Base-by-base conservation (phyloP, 2,113 vertebrate species). In the Otus sunia region DNA sequence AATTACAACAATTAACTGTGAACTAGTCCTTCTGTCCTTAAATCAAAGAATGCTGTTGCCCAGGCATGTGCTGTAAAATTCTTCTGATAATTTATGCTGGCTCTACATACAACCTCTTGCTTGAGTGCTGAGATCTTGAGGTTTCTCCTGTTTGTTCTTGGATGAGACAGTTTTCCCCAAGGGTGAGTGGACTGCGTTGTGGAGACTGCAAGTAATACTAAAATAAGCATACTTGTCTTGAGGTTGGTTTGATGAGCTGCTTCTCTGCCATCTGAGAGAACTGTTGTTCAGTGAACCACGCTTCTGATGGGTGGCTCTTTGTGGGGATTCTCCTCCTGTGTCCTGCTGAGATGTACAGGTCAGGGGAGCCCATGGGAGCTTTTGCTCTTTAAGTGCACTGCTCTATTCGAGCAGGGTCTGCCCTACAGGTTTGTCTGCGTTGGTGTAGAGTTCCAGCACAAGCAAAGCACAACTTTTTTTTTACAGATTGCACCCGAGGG, bases 1-100 rank as follows among this genome's bases (percentile, higher is more conserved):
- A 36, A 8, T 5, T n/a, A 19, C 10, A 63, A 29, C 53, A 41
- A 36, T 71, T 88, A 85, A 55, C 50, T 69, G 22, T 76, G 88
- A 93, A 52, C 62, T 29, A 73, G 71, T 83, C 39, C 52, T 94
- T 62, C 74, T 84, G 18, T 91, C 68, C 64, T 84, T 72, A 52
- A 92, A 81, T 94, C 79, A 86, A 76, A 88, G 76, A 64, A 41
- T 50, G 34, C 37, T 79, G 69, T 79, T 94, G 91, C 79, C 91
- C 76, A 90, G 94, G 66, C 94, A 94, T 92, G 75, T 58, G 95
- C 81, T 76, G 69, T 85, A 39, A 85, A 91, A 75, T 91, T 94
- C 64, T 74, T 88, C 43, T 84, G 59, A 32, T 96, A 60, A 74
- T 91, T 92, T 95, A 73, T 79, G 69, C 89, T 90, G 88, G 80